Base-by-base conservation (phyloP, 2,797 vertebrate species). In the Strix occidentalis region DNA sequence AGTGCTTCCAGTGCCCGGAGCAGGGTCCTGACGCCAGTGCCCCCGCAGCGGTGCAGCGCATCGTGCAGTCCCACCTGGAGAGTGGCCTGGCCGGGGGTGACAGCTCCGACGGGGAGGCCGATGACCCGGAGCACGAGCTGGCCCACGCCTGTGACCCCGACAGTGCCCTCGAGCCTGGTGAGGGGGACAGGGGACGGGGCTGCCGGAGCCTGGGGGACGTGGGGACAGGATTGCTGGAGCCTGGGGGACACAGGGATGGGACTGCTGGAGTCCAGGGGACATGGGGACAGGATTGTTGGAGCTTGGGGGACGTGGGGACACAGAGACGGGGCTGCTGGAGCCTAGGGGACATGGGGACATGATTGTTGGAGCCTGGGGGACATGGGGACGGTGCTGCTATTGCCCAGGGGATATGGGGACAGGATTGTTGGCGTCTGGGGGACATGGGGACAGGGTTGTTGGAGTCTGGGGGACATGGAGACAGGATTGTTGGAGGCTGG, bases 21-120 rank as follows among this genome's bases (percentile, higher is more conserved):
- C 3, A 5, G 61, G 66, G 56, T 19, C 23, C 48, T 74, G 35
- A 56, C 0, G 5, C n/a, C 0, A 6, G 41, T 7, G 3, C 14
- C 11, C 13, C 76, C 85, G 4, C 98, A 99, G 99, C 99, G 24
- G 98, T 99, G 97, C 99, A 99, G 98, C 99, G 99, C 98, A 99
- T 99, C 82, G 99, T 99, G 89, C 99, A 99, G 97, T 99, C 99
- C 94, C 99, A 99, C 93, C 98, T 99, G 98, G 99, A 98, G 98
- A 97, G 98, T 6, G 98, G 98, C 95, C 97, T 99, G 90, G 98
- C 97, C 4, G 97, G 97, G 10, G 98, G 98, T 7, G 99, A 97
- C 58, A 97, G 97, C 77, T 98, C 98, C 2, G 98, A 98, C 0
- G 98, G 98, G 41, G 98, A 98, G 16, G 92, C 97, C 2, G 97